Percentiles rank a stretch among this genome's conserved stretches.
Conservation (phyloP, 2,113 vertebrate genomes). For the Peromyscus leucopus region DNA sequence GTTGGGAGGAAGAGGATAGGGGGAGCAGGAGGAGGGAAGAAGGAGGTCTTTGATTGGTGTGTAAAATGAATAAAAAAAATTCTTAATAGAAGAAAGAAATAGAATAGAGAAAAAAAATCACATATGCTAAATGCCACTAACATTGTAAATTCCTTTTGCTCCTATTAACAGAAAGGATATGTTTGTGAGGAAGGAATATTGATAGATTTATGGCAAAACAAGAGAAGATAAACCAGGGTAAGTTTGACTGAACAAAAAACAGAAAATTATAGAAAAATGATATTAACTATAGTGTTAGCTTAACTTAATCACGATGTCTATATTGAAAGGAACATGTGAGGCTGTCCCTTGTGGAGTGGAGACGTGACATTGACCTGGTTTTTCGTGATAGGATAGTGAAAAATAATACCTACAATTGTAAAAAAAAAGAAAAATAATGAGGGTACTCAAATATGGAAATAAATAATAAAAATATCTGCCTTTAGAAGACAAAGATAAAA, state of each 20-base stretch:
- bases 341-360: not conserved
- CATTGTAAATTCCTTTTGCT: not conserved
- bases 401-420: not conserved
- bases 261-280: not conserved
- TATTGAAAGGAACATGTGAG: not conserved
- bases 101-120: not conserved
- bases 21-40: too few species aligned
- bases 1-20: too few species aligned
- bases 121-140: not conserved
- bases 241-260: not conserved
- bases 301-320: not conserved
- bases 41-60: too few species aligned
- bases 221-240: not conserved
- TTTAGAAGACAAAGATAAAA: slow-evolving; percentile 1
- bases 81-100: too few species aligned
- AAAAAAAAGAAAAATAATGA: not conserved
- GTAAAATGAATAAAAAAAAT: too few species aligned
- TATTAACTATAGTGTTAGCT: not conserved
- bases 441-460: not conserved
- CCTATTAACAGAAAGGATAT: not conserved
- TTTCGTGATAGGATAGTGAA: not conserved
- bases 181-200: not conserved
- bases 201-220: not conserved
- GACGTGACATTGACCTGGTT: not conserved
- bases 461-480: slow-evolving; percentile 27